A percentile compares a stretch with the other conserved stretches of the same genome.
Conservation (phyloP, 2,797 vertebrate species). For the Gadopsis bispinosus region DNA sequence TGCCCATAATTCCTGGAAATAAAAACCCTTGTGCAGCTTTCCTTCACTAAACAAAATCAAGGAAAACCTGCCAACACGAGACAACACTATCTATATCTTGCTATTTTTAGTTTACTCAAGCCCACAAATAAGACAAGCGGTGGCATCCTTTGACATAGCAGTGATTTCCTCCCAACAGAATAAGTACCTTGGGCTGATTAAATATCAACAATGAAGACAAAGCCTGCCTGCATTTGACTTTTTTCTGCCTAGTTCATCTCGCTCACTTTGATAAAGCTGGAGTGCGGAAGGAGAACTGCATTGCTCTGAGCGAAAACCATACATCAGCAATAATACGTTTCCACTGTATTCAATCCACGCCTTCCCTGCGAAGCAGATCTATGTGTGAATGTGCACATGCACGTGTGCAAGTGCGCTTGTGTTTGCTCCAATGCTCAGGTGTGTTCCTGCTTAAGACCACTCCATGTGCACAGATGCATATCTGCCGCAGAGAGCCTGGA, state of each 20-base stretch:
- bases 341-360: constrained; percentile 68
- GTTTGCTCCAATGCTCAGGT: constrained; percentile 61
- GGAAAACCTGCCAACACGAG: constrained; percentile 48
- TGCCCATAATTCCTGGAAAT: constrained; percentile 60
- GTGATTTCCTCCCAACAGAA: constrained; percentile 82
- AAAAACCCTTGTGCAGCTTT: constrained; percentile 45
- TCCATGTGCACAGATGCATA: constrained; percentile 55
- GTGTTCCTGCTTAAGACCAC: constrained; percentile 53
- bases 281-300: constrained; percentile 65
- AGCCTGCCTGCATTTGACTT: constrained; percentile 67
- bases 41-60: constrained; percentile 42
- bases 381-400: constrained; percentile 48
- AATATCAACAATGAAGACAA: constrained; percentile 82
- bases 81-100: constrained; percentile 32
- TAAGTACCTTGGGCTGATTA: constrained; percentile 84
- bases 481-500: constrained; percentile 64
- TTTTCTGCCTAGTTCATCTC: constrained; percentile 62
- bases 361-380: constrained; percentile 54
- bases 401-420: constrained; percentile 26
- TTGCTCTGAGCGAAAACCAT: constrained; percentile 67
- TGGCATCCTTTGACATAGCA: constrained; percentile 78
- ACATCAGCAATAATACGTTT: constrained; percentile 81
- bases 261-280: constrained; percentile 76
- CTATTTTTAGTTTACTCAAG: constrained; percentile 58
- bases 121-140: constrained; percentile 64